Evolutionary conservation across 2,797 vertebrate genomes (phyloP).

Genomic region (Eurystomus glaucurus): DNA sequence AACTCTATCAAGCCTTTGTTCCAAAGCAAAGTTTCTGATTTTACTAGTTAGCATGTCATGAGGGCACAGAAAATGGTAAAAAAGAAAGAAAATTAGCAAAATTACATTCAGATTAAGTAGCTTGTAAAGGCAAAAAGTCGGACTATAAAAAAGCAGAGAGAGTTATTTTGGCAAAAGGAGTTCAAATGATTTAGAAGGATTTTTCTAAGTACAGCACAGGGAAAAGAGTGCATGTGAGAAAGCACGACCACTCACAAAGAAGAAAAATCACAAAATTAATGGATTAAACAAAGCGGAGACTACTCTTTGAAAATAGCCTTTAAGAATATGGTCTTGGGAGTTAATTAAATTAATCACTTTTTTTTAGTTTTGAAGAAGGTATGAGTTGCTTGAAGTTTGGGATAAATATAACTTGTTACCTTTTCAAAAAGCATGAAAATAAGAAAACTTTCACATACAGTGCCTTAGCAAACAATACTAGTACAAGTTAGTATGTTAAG

Average conservation of each 20-base stretch:
- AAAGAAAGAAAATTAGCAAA: neutral
- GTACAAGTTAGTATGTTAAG: neutral
- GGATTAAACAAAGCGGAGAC: neutral
- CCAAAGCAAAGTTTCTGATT: neutral
- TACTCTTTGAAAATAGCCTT: neutral
- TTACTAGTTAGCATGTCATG: neutral
- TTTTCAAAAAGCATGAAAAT: neutral
- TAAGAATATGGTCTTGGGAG: neutral
- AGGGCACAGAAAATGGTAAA: neutral
- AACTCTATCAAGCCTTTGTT: neutral
- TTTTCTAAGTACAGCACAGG: constrained; percentile 23
- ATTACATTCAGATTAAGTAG: constrained; percentile 6
- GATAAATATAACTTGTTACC: neutral
- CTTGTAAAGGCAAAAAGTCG: neutral
- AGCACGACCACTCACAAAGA: neutral
- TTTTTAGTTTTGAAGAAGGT: neutral
- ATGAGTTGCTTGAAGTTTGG: neutral
- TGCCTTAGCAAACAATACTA: neutral
- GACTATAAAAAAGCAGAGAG: neutral
- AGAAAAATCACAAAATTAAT: constrained; percentile 16
- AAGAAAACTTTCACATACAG: neutral
- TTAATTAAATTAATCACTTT: neutral
- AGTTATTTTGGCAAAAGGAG: neutral
- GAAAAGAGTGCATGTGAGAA: constrained; percentile 7
- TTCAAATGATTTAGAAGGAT: constrained; percentile 17